Evolutionary conservation across 1,140 invertebrate genomes (phyloP).

Genomic region (Cyrtorhinus lividipennis): DNA sequence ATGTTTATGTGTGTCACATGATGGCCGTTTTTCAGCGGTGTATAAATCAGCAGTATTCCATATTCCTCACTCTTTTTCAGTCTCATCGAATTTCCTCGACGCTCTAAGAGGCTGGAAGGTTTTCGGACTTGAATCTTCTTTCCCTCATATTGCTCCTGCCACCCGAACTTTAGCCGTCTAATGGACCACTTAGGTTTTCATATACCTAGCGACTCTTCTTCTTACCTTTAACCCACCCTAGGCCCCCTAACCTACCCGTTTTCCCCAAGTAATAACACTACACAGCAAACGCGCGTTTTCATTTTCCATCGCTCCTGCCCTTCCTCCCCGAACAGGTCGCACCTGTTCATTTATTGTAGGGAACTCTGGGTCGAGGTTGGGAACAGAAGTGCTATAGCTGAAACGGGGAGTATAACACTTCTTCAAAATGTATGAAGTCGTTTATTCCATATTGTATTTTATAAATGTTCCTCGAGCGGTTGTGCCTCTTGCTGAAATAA

Average conservation of each 20-base stretch:
- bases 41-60: no score
- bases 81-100: no score
- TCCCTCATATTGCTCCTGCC: not conserved
- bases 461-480: not conserved
- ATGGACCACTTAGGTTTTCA: slow-evolving; percentile 9
- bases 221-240: no score
- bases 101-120: no score
- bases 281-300: not conserved
- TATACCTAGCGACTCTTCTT: not conserved
- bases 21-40: no score
- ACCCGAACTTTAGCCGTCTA: not conserved
- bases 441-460: not conserved
- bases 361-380: not conserved
- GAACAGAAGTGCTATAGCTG: not conserved
- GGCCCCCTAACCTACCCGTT: not conserved
- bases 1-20: no score
- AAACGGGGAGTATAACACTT: not conserved
- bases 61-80: no score
- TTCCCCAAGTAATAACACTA: not conserved
- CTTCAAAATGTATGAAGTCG: not conserved
- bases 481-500: not conserved
- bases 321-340: not conserved
- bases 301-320: not conserved
- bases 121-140: not conserved
- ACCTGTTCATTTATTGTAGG: not conserved